phyloP scores from a whole-genome alignment of 2,888 invertebrate genomes.

The Lathronympha strigana region DNA sequence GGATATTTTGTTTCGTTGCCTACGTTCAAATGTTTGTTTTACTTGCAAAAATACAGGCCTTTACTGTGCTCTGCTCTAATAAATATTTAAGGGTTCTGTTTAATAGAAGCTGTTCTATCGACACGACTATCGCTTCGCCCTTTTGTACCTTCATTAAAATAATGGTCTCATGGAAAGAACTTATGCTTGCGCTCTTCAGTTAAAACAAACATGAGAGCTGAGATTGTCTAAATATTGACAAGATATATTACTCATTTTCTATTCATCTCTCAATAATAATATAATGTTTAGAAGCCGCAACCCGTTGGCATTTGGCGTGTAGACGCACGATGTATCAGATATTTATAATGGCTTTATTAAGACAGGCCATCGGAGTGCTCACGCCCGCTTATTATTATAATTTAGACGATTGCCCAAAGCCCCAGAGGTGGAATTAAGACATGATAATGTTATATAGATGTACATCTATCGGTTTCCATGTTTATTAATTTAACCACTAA shows the following conservation, averaged over 20 bases:
- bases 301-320: slow-evolving; percentile 73
- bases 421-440: slow-evolving; percentile 76
- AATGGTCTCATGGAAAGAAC: slow-evolving; percentile 29
- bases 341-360: slow-evolving; percentile 84
- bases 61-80: slow-evolving; percentile 32
- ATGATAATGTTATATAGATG: slow-evolving; percentile 58
- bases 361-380: slow-evolving; percentile 74
- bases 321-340: slow-evolving; percentile 74
- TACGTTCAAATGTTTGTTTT: slow-evolving; percentile 47
- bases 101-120: slow-evolving; percentile 35
- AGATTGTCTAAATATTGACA: slow-evolving; percentile 34
- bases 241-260: slow-evolving; percentile 27
- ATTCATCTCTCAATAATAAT: slow-evolving; percentile 58
- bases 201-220: slow-evolving; percentile 18
- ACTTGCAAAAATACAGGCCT: slow-evolving; percentile 43
- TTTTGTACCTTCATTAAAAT: slow-evolving; percentile 40
- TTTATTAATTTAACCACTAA: slow-evolving; percentile 42
- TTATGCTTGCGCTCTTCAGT: slow-evolving; percentile 12
- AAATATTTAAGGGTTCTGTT: slow-evolving; percentile 40
- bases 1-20: slow-evolving; percentile 53
- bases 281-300: slow-evolving; percentile 60
- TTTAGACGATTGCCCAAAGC: slow-evolving; percentile 83
- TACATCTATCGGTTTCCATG: slow-evolving; percentile 46
- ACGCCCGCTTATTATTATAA: slow-evolving; percentile 84
- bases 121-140: slow-evolving; percentile 40